phyloP scores from a whole-genome alignment of 1,140 invertebrate species.

The Sitobion miscanthi region DNA sequence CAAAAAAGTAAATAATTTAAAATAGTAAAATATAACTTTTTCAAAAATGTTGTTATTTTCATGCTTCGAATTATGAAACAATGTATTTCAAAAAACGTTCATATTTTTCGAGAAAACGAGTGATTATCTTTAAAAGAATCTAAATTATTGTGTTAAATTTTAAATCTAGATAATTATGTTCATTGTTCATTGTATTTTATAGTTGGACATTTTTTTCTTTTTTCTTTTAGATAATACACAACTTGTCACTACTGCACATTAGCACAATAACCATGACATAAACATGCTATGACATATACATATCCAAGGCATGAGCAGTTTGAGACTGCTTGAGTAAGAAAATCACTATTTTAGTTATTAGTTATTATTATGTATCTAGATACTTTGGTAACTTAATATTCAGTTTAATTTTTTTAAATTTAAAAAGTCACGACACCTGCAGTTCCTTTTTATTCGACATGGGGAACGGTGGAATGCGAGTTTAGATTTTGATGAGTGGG shows the following conservation, averaged over 20 bases:
- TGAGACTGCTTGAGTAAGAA: background rate
- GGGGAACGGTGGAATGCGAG: background rate
- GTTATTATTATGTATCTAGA: background rate
- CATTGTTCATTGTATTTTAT: background rate
- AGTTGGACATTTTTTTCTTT: background rate
- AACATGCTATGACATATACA: background rate
- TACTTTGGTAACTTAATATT: background rate
- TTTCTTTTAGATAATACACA: background rate
- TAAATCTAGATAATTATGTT: too few relatives aligned
- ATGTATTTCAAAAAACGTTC: background rate
- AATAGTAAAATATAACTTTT: background rate
- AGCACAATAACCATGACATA: background rate
- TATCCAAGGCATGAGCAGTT: background rate
- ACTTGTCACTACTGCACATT: background rate
- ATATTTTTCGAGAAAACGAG: background rate
- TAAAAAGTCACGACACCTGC: background rate
- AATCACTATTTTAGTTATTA: background rate
- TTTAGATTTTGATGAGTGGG: background rate
- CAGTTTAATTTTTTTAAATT: background rate
- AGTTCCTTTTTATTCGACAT: background rate
- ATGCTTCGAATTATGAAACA: background rate
- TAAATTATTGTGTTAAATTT: too few relatives aligned
- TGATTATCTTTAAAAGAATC: background rate
- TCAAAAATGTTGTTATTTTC: too few relatives aligned
- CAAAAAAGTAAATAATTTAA: background rate